Percentiles rank a stretch among this genome's conserved stretches.
phyloP scores from a whole-genome alignment of 2,888 invertebrate genomes.

The Epinotia ramella region DNA sequence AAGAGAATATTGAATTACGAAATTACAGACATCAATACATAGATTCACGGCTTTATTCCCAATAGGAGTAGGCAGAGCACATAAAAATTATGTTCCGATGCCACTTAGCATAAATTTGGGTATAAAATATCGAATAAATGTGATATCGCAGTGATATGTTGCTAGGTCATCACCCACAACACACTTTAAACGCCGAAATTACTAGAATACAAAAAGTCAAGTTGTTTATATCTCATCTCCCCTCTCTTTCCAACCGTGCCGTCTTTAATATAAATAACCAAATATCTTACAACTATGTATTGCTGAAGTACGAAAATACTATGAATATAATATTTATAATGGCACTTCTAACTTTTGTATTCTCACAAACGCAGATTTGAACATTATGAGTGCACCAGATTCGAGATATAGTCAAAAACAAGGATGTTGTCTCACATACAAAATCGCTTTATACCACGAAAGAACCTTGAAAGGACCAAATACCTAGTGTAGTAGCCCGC shows the following conservation, averaged over 20 bases:
- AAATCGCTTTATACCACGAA: background rate
- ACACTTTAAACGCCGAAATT: background rate
- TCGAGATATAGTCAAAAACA: constrained; percentile 2
- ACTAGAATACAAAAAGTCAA: background rate
- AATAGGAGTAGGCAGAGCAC: no score
- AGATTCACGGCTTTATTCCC: no score
- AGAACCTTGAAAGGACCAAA: background rate
- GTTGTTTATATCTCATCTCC: background rate
- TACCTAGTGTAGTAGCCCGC: background rate
- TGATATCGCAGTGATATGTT: no score
- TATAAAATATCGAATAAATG: no score
- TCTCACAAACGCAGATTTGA: constrained; percentile 46
- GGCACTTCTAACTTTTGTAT: constrained; percentile 74
- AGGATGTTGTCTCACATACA: background rate
- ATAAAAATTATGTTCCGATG: no score
- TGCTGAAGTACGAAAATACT: constrained; percentile 79
- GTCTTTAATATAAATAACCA: constrained; percentile 52
- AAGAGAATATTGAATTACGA: no score
- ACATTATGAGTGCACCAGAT: constrained; percentile 33
- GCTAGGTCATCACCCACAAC: no score
- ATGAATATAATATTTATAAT: constrained; percentile 68
- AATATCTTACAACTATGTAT: constrained; percentile 62
- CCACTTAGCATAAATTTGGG: no score
- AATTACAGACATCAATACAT: no score
- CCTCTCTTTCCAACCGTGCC: constrained; percentile 30